These are phyloP conservation scores for Baryphthengus martii DNA, from an alignment of 2,113 vertebrate genomes.

Conservation along the genomic window DNA sequence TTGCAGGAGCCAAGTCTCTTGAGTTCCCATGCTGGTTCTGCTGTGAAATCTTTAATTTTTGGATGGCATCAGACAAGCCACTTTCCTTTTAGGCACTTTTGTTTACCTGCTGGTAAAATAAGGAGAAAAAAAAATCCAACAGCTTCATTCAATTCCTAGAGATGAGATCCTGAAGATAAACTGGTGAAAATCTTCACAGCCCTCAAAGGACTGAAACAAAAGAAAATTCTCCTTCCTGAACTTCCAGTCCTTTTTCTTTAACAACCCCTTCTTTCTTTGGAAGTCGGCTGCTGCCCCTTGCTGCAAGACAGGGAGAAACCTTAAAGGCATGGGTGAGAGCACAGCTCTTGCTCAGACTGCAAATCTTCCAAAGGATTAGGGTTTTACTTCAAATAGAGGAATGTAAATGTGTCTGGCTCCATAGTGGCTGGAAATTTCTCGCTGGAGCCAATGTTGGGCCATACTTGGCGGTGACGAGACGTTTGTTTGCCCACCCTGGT, in stretches of 20 bases:
- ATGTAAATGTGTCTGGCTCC: constrained; percentile 75
- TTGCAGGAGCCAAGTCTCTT: neutral
- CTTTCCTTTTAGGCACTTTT: neutral
- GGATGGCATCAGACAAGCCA: neutral
- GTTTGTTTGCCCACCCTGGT: constrained; percentile 58
- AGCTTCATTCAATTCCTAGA: neutral
- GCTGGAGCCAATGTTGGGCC: constrained; percentile 66
- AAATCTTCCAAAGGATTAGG: constrained; percentile 65
- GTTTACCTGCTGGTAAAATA: neutral
- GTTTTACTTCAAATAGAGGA: constrained; percentile 68
- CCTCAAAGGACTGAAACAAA: neutral
- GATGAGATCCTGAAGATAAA: neutral
- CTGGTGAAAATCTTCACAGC: neutral
- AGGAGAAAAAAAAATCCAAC: neutral
- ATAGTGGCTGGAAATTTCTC: constrained; percentile 65
- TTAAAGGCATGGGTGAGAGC: constrained; percentile 27
- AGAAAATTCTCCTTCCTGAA: neutral
- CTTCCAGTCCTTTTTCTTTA: neutral
- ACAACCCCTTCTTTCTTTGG: neutral
- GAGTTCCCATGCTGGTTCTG: neutral
- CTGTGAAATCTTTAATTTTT: neutral
- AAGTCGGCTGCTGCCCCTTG: neutral
- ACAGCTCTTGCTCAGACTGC: constrained; percentile 49
- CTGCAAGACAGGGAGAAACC: constrained; percentile 18
- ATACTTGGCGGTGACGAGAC: constrained; percentile 50